Evolutionary conservation across 2,113 vertebrate species (phyloP).

Genomic region (Caracal caracal): DNA sequence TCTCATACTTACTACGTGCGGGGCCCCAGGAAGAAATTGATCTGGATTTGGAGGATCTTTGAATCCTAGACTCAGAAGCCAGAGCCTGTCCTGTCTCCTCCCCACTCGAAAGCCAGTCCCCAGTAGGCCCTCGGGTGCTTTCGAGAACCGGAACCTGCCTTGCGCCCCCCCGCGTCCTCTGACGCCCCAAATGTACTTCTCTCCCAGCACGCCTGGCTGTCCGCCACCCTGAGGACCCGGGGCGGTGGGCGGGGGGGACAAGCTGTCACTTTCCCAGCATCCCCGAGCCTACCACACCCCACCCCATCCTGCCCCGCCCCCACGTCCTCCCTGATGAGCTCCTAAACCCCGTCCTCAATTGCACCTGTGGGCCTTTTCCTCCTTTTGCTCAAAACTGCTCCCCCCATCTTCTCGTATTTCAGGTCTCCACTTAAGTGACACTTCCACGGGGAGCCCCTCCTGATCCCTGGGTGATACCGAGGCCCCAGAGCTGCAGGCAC

Average conservation of each 20-base stretch:
- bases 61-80: background rate
- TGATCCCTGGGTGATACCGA: rapidly evolving
- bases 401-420: background rate
- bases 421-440: background rate
- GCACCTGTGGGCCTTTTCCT: background rate
- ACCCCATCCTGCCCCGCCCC: rapidly evolving
- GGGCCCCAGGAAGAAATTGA: background rate
- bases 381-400: background rate
- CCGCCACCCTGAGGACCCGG: rapidly evolving
- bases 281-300: no score
- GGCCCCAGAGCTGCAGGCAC: background rate
- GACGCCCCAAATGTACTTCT: rapidly evolving
- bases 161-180: rapidly evolving
- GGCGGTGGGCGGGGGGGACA: no score
- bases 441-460: background rate
- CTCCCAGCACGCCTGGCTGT: background rate
- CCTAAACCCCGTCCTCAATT: background rate
- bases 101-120: background rate
- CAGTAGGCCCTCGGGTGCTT: rapidly evolving
- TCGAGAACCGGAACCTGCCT: rapidly evolving
- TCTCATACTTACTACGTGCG: rapidly evolving
- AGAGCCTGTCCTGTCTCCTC: rapidly evolving
- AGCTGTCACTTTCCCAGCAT: background rate
- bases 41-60: background rate
- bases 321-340: background rate